Evolutionary conservation across 2,797 vertebrate species (phyloP).

Genomic region (Dendrocincla tyrannina): DNA sequence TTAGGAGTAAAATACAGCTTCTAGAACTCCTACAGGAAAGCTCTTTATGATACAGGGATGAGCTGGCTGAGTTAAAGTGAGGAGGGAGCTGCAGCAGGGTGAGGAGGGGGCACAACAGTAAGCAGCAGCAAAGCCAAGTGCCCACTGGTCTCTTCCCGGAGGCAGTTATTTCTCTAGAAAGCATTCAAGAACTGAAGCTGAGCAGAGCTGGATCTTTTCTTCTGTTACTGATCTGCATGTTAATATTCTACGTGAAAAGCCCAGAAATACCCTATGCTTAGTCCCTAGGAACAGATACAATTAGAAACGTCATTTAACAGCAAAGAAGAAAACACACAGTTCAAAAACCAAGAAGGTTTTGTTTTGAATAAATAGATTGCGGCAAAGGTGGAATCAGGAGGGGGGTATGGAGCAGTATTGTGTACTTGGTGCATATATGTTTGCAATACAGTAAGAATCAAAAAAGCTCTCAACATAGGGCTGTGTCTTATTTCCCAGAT

Average conservation of each 20-base stretch:
- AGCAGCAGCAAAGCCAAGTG: neutral
- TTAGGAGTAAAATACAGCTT: neutral
- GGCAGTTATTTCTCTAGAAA: neutral
- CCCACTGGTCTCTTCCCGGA: neutral
- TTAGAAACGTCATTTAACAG: neutral
- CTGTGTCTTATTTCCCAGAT: conserved; percentile 44
- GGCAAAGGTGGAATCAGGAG: neutral
- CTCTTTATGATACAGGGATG: accelerated
- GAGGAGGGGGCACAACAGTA: neutral
- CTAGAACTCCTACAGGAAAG: neutral
- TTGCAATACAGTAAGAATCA: neutral
- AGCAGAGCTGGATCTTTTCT: neutral
- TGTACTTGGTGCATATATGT: neutral
- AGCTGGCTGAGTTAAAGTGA: neutral
- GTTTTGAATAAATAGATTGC: neutral
- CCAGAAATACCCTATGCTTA: neutral
- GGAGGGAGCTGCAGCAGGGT: accelerated
- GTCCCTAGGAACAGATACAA: neutral
- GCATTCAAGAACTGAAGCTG: neutral
- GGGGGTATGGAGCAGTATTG: neutral
- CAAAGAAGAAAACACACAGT: neutral
- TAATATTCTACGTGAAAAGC: neutral
- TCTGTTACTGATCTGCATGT: neutral
- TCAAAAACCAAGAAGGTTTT: neutral
- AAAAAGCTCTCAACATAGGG: neutral